phyloP scores from a whole-genome alignment of 2,113 vertebrate genomes.

The Hirundichthys speculiger region DNA sequence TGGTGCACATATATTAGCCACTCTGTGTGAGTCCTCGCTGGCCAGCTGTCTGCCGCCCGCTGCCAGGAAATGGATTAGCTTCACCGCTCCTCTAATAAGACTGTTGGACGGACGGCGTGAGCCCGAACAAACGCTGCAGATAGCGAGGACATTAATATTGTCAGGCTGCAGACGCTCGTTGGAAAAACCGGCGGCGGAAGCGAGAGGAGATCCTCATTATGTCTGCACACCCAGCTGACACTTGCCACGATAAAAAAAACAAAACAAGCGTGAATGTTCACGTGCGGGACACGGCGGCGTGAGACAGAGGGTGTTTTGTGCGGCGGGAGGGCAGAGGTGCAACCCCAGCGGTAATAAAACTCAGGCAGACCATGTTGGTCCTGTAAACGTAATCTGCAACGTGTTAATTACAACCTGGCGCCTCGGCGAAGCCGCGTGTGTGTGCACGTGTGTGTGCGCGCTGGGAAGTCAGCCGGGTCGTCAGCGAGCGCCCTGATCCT shows the following conservation, averaged over 20 bases:
- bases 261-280: slow-evolving; percentile 37
- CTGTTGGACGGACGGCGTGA: slow-evolving; percentile 46
- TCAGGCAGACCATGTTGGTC: slow-evolving; percentile 72
- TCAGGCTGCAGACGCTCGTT: slow-evolving; percentile 20
- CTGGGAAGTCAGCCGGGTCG: slow-evolving; percentile 57
- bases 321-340: slow-evolving; percentile 35
- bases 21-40: slow-evolving; percentile 38
- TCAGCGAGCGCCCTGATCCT: slow-evolving; percentile 55
- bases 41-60: slow-evolving; percentile 51
- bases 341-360: slow-evolving; percentile 65
- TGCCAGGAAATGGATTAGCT: slow-evolving; percentile 57
- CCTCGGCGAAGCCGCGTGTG: slow-evolving; percentile 67
- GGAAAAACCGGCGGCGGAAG: slow-evolving; percentile 29
- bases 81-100: slow-evolving; percentile 50
- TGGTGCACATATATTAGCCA: slow-evolving; percentile 42
- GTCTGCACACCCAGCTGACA: slow-evolving; percentile 19
- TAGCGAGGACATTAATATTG: slow-evolving; percentile 41
- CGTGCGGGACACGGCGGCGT: slow-evolving; percentile 44
- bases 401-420: slow-evolving; percentile 80
- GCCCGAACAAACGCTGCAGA: slow-evolving; percentile 47
- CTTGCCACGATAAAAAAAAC: slow-evolving; percentile 29
- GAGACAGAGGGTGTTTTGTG: slow-evolving; percentile 61
- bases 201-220: slow-evolving; percentile 29
- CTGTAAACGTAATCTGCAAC: slow-evolving; percentile 78
- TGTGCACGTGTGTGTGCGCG: too few species aligned